phyloP scores from a whole-genome alignment of 2,888 invertebrate species.

The Achlya flavicornis region DNA sequence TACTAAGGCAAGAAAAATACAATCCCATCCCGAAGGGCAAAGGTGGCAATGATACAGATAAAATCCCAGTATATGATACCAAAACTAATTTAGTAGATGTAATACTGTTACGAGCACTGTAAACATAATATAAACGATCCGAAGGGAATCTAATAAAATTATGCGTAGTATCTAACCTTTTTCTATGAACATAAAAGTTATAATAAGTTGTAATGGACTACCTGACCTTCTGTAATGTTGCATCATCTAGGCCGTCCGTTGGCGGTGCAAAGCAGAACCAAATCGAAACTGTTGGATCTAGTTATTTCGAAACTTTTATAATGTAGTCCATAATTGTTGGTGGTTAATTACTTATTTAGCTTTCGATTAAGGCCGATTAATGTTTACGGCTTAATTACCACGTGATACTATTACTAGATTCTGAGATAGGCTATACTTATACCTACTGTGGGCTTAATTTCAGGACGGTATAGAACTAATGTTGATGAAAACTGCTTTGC shows the following conservation, averaged over 20 bases:
- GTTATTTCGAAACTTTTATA: constrained; percentile 9
- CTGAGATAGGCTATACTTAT: neutral
- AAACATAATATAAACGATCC: neutral
- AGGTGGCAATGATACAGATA: too few species aligned
- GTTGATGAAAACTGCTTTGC: too few species aligned
- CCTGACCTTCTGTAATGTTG: constrained; percentile 43
- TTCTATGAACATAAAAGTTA: constrained; percentile 4
- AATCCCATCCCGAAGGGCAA: too few species aligned
- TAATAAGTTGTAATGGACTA: constrained; percentile 19
- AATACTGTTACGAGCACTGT: too few species aligned
- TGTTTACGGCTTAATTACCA: neutral
- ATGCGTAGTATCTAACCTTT: neutral
- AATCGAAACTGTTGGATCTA: constrained; percentile 5
- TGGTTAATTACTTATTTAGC: constrained; percentile 2
- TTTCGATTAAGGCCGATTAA: neutral
- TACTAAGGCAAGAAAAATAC: too few species aligned
- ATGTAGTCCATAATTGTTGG: neutral
- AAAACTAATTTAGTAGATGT: too few species aligned
- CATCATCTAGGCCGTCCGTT: constrained; percentile 42
- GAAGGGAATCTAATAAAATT: neutral
- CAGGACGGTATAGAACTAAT: too few species aligned
- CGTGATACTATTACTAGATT: neutral
- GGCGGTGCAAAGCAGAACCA: constrained; percentile 14
- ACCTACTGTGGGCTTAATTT: neutral
- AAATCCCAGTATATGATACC: too few species aligned